Conservation (phyloP, 1,140 invertebrate genomes). For the Hylaeus volcanicus region DNA sequence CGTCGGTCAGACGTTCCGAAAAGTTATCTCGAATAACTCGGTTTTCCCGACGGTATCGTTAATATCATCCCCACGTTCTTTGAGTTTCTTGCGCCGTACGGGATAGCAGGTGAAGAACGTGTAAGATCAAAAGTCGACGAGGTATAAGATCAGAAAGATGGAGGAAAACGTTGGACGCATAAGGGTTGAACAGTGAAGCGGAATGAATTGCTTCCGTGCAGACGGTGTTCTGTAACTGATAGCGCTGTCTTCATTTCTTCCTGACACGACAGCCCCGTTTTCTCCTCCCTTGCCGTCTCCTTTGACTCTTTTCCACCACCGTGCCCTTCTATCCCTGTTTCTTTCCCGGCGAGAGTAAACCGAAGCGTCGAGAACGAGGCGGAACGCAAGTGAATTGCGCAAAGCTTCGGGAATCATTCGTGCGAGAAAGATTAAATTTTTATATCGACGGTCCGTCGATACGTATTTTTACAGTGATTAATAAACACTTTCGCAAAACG, state of each 20-base stretch:
- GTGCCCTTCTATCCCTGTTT: conserved; percentile 38
- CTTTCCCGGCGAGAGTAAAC: conserved; percentile 25
- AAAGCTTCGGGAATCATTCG: conserved; percentile 11
- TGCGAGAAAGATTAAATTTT: conserved; percentile 45
- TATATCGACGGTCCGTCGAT: conserved; percentile 18
- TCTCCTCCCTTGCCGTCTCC: conserved; percentile 56
- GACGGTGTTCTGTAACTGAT: conserved; percentile 75
- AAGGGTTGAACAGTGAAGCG: conserved; percentile 71
- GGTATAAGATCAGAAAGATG: conserved; percentile 56
- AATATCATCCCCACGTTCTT: conserved; percentile 27
- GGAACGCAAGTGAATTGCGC: conserved; percentile 8
- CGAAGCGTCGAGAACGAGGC: conserved; percentile 1
- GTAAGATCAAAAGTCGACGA: conserved; percentile 38
- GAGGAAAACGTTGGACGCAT: conserved; percentile 67
- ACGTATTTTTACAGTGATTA: neutral
- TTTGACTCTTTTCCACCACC: conserved; percentile 60
- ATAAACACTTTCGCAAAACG: neutral
- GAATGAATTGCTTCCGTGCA: conserved; percentile 76
- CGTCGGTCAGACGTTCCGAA: neutral
- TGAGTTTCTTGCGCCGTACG: conserved; percentile 38
- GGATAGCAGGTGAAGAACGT: conserved; percentile 3
- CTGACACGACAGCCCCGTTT: conserved; percentile 70
- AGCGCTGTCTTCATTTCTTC: conserved; percentile 75
- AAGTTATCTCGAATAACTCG: conserved; percentile 17
- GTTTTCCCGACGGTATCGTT: conserved; percentile 13